Conservation (phyloP, 2,888 invertebrate species). For the Lasioglossum calceatum region DNA sequence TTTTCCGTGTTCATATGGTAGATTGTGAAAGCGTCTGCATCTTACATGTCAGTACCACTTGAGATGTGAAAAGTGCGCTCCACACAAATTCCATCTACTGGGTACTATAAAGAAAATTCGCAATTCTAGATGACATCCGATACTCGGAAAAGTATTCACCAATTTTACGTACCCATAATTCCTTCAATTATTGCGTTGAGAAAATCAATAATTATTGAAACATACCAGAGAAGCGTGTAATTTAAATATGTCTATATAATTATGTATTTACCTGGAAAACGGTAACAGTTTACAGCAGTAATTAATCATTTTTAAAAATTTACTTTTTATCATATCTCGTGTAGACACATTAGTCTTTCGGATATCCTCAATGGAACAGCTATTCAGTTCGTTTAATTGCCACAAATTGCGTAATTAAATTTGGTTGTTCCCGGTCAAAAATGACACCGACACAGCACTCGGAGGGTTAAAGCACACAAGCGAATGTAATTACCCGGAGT, state of each 20-base stretch:
- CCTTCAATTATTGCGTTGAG: not conserved
- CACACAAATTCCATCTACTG: not conserved
- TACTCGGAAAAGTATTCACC: not conserved
- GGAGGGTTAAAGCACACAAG: too few relatives aligned
- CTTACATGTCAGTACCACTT: slow-evolving; percentile 57
- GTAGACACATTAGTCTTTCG: too few relatives aligned
- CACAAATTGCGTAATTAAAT: too few relatives aligned
- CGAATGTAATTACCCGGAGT: too few relatives aligned
- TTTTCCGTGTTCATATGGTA: slow-evolving; percentile 14
- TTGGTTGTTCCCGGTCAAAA: too few relatives aligned
- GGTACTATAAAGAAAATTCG: not conserved
- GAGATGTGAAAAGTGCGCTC: slow-evolving; percentile 39
- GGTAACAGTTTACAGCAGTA: not conserved
- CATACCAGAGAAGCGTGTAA: too few relatives aligned
- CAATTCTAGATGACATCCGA: not conserved
- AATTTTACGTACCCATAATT: not conserved
- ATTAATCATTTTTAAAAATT: too few relatives aligned
- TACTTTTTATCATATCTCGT: too few relatives aligned
- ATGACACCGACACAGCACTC: too few relatives aligned
- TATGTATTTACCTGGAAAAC: not conserved
- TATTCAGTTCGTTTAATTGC: too few relatives aligned
- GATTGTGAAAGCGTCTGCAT: slow-evolving; percentile 58
- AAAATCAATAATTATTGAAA: not conserved
- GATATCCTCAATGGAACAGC: too few relatives aligned
- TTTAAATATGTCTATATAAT: too few relatives aligned